Evolutionary conservation across 2,797 vertebrate species (phyloP).

Genomic region (Sciaenops ocellatus): DNA sequence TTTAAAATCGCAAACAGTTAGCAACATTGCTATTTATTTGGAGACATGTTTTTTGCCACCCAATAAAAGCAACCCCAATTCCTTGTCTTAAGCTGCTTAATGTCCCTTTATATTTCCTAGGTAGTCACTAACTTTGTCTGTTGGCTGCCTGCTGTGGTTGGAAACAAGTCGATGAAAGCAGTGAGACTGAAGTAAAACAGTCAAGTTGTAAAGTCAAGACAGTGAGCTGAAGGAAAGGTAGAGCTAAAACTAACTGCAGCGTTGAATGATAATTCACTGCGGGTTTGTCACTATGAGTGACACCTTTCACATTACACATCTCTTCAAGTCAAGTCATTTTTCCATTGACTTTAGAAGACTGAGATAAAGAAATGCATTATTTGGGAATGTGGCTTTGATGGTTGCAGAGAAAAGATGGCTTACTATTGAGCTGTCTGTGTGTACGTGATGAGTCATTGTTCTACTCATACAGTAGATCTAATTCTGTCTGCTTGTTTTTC

Average conservation of each 20-base stretch:
- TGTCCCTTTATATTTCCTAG: not conserved
- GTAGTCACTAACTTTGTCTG: not conserved
- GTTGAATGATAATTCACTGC: not conserved
- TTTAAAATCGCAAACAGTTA: not conserved
- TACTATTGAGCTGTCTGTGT: slow-evolving; percentile 14
- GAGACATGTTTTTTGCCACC: not conserved
- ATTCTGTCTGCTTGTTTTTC: slow-evolving; percentile 3
- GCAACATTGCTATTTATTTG: not conserved
- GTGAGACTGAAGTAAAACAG: not conserved
- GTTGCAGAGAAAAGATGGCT: slow-evolving; percentile 12
- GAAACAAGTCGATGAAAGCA: not conserved
- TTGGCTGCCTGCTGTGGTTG: not conserved
- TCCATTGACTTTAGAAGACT: no score
- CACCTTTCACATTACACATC: not conserved
- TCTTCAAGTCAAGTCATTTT: not conserved
- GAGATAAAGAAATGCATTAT: not conserved
- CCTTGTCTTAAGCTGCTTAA: not conserved
- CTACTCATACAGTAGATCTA: slow-evolving; percentile 6
- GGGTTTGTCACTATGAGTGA: not conserved
- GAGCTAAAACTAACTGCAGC: not conserved
- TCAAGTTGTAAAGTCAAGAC: not conserved
- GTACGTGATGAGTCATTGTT: slow-evolving; percentile 30
- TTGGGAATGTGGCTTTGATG: slow-evolving; percentile 16
- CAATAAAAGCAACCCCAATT: not conserved
- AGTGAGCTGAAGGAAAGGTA: not conserved